These are phyloP conservation scores for Rutpela maculata DNA, from an alignment of 2,888 invertebrate species.

Conservation along the genomic window DNA sequence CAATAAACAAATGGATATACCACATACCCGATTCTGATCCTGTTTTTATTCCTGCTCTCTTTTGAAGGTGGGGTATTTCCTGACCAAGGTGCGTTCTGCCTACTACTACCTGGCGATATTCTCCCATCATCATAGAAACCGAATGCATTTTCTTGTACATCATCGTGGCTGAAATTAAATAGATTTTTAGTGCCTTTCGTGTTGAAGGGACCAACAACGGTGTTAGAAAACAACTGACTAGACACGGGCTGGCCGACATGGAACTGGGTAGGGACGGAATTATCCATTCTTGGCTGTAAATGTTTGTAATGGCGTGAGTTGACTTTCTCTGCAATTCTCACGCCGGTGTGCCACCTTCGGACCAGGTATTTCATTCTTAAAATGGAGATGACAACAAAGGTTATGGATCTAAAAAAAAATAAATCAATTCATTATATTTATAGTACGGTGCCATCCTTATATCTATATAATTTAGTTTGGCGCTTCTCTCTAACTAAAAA, in stretches of 20 bases:
- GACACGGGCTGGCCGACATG: constrained; percentile 71
- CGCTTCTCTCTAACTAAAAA: too few species aligned
- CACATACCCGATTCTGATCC: constrained; percentile 44
- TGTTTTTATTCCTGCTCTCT: constrained; percentile 46
- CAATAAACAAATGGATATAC: not conserved
- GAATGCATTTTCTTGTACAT: constrained; percentile 27
- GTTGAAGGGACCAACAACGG: not conserved
- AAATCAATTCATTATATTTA: constrained; percentile 48
- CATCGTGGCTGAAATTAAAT: constrained; percentile 24
- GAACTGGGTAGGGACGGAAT: constrained; percentile 60
- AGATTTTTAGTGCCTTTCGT: constrained; percentile 31
- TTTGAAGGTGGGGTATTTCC: constrained; percentile 69
- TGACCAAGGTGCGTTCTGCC: constrained; percentile 63
- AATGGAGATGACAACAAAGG: constrained; percentile 77
- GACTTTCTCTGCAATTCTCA: constrained; percentile 75
- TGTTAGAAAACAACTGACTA: constrained; percentile 65
- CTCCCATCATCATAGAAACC: not conserved
- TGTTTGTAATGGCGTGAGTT: constrained; percentile 59
- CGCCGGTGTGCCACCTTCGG: constrained; percentile 79
- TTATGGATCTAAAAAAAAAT: constrained; percentile 74
- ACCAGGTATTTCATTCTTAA: constrained; percentile 82
- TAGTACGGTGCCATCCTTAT: too few species aligned
- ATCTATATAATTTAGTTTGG: too few species aligned
- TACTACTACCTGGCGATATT: constrained; percentile 11
- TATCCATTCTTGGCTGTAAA: constrained; percentile 28